Percentiles rank a stretch among this genome's conserved stretches.
Evolutionary conservation across 2,888 invertebrate genomes (phyloP).

Genomic region (Koerneria pararmatus): DNA sequence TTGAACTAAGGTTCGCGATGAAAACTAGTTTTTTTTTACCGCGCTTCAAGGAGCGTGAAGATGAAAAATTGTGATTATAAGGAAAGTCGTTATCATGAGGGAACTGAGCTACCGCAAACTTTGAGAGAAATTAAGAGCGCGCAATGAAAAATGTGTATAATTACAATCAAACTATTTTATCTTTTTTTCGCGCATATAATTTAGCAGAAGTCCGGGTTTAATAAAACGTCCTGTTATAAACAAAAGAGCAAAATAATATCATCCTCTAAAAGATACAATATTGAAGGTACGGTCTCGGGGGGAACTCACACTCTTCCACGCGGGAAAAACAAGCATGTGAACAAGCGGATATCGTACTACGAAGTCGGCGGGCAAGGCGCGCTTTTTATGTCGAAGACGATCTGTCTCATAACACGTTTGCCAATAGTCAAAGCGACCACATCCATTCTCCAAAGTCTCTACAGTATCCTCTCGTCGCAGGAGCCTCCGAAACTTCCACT

Average conservation of each 20-base stretch:
- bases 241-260: constrained; percentile 5
- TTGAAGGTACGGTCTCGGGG: constrained; percentile 28
- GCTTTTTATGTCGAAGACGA: constrained; percentile 86
- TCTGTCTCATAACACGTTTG: constrained; percentile 84
- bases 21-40: too few species aligned
- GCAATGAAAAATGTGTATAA: too few species aligned
- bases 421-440: constrained; percentile 80
- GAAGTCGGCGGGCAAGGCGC: constrained; percentile 83
- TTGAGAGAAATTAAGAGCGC: too few species aligned
- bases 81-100: too few species aligned
- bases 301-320: constrained; percentile 57
- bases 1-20: too few species aligned
- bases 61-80: too few species aligned
- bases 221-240: constrained; percentile 12
- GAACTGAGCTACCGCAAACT: too few species aligned
- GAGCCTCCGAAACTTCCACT: constrained; percentile 65
- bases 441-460: constrained; percentile 73
- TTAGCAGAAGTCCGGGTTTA: too few species aligned
- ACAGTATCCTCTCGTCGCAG: constrained; percentile 68
- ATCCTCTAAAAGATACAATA: too few species aligned
- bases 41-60: too few species aligned
- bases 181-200: too few species aligned
- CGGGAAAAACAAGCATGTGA: constrained; percentile 35
- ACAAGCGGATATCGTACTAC: constrained; percentile 66
- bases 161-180: too few species aligned